Evolutionary conservation across 2,113 vertebrate genomes (phyloP), one percentile per base, ranked within the genome.

Genomic region (Macquaria ambigua): DNA sequence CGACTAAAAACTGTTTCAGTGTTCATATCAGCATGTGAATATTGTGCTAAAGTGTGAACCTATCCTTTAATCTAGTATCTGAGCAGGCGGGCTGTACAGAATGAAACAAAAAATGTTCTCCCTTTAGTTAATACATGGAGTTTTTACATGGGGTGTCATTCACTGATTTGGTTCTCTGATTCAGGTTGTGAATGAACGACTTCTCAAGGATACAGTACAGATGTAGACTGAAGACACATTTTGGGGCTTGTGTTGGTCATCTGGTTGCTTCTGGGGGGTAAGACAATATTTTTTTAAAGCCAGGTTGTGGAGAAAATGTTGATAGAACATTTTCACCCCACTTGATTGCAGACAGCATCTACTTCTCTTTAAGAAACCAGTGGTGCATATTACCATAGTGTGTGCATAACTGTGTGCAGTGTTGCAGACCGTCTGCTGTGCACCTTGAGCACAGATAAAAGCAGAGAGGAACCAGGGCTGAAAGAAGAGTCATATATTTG

Each of bases 311-410:
- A 46, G 3, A 69, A 20, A 73, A 31, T 73, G 43, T 21, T 79
- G 28, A 75, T 77, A 8, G 48, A 63, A 16, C 56, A 78, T 81
- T 79, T 77, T 77, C 74, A 74, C 46, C 43, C 2, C 55, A 66
- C 58, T 84, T 77, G 46, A 86, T 69, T 72, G 15, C 31, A 61
- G 53, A 43, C 52, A 72, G 15, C 52, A 62, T 58, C 28, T 68
- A n/a, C 73, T 72, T 50, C 62, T 79, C 58, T 76, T 86, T 86
- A 59, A 43, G 74, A 63, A 84, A 43, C 16, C 70, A 59, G 12
- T 23, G 21, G n/a, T 48, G 25, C 68, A 43, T 69, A 34, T 71
- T 64, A 16, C 41, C 56, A 25, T 52, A 53, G 66, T 41, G 48
- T 41, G 50, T 83, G 68, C 70, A 28, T 23, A 46, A 53, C 70